Evolutionary conservation across 2,113 vertebrate species (phyloP), one percentile per base, ranked within the genome.

Genomic region (Chaetodon auriga): DNA sequence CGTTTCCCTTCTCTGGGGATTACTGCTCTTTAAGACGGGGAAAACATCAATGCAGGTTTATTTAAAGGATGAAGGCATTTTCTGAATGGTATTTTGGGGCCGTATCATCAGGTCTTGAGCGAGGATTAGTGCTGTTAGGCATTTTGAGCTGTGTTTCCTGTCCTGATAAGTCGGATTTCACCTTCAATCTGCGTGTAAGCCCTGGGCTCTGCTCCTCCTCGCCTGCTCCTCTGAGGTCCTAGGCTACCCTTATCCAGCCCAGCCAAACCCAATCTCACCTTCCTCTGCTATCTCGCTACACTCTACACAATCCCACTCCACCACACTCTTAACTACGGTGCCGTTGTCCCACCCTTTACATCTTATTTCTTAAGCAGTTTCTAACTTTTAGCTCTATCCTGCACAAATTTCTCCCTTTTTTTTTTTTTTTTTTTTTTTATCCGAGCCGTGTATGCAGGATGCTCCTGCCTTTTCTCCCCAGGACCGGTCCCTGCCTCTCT

Each of bases 1-100:
- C 81, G 85, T 84, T 77, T 84, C 68, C 49, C 87, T 88, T 87
- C 86, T 90, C 76, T 77, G 84, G 89, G 92, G 92, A 93, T 93
- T 92, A 92, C 90, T 81, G 83, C 91, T 95, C 92, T 94, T 94
- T 92, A 93, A 95, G 91, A 92, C 83, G 89, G 88, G 16, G 18
- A 87, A 90, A 95, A 94, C 93, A 94, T 95, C 90, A 95, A 92
- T 93, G 93, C 82, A 76, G 90, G 89, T 94, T 95, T 94, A 94
- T 93, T 91, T 94, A 89, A 94, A 92, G 93, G 91, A 95, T 95
- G 93, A 95, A 95, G 91, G 90, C 90, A 76, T 91, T 91, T 92
- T 89, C 93, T 93, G 93, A 94, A 91, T 91, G 89, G 92, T 93
- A 93, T 94, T 94, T 93, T 85, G 87, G 77, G 83, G 85, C 89